phyloP scores from a whole-genome alignment of 1,140 invertebrate species.

The Belonocnema kinseyi region DNA sequence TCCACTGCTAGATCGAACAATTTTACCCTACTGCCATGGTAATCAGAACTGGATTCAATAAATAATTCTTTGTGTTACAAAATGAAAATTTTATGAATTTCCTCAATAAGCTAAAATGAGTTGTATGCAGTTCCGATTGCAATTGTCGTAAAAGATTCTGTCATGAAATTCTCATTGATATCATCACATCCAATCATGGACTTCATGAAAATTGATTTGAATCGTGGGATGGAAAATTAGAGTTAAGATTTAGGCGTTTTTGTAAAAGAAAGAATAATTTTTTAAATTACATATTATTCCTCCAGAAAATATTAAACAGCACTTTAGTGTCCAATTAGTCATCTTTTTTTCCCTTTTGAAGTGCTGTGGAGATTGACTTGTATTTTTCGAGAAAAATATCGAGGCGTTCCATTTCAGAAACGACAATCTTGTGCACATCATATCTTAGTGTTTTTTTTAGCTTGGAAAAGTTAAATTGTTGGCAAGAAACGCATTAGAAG shows the following conservation, averaged over 20 bases:
- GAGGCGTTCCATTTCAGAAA: too few relatives aligned
- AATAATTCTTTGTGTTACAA: neutral
- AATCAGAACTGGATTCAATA: constrained; percentile 5
- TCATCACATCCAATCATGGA: neutral
- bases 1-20: constrained; percentile 31
- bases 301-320: too few relatives aligned
- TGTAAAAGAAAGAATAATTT: neutral
- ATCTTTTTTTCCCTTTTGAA: neutral
- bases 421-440: too few relatives aligned
- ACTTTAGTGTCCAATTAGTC: too few relatives aligned
- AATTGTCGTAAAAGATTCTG: neutral
- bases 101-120: neutral
- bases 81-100: neutral
- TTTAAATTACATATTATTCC: neutral
- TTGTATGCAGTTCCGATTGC: neutral
- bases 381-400: neutral
- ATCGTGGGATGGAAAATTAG: constrained; percentile 1
- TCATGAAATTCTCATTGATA: neutral
- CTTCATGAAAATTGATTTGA: neutral
- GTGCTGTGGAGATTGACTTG: neutral
- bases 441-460: too few relatives aligned
- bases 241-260: neutral
- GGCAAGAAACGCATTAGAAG: too few relatives aligned
- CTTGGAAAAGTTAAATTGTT: too few relatives aligned
- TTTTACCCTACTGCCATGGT: constrained; percentile 8